Base-by-base conservation (phyloP, 2,888 invertebrate species). In the Rhopalosiphum nymphaeae region DNA sequence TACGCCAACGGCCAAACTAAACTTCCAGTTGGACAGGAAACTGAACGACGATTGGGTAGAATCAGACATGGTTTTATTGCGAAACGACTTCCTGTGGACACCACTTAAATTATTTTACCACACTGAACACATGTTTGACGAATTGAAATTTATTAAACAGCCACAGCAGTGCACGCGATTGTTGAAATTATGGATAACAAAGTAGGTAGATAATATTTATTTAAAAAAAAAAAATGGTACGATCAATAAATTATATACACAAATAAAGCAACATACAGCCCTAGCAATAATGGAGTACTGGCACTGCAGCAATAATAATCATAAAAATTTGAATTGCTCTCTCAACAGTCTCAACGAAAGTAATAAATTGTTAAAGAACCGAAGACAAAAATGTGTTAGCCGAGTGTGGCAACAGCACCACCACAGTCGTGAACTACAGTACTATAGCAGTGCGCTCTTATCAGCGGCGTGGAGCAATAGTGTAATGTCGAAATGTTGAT, bases 1-100 rank as follows among this genome's bases (percentile, higher is more conserved):
- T 10, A 91, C 94, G n/a, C 61, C 87, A 0, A 94, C 91, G 49
- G 94, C 94, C 46, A 94, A 46, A n/a, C 94, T 85, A 10, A 91
- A 49, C 13, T 94, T 94, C 94, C 94, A 94, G 42, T 91, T 94
- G 36, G 61, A 53, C n/a, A 94, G 49, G 56, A 87, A 91, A 42
- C 61, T 9, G n/a, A 94, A 86, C 53, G 90, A 56, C 21, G 93
- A 89, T n/a, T 89, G 57, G 11, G 84, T 44, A 0, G 89, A 93
- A 36, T 93, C 93, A 9, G 93, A 93, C 93, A 93, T 93, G 53
- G 36, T 21, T 84, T 13, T 57, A 29, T 7, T 36, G 29, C 9
- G 29, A 42, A 11, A 78, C n/a, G 7, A 61, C 10, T 42, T 36
- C 7, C 42, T 7, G 16, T 16, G 29, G 57, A 44, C 4, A n/a